A percentile compares a stretch with the other conserved stretches of the same genome.
Evolutionary conservation across 2,888 invertebrate species (phyloP).

Genomic region (Elaeidobius kamerunicus): DNA sequence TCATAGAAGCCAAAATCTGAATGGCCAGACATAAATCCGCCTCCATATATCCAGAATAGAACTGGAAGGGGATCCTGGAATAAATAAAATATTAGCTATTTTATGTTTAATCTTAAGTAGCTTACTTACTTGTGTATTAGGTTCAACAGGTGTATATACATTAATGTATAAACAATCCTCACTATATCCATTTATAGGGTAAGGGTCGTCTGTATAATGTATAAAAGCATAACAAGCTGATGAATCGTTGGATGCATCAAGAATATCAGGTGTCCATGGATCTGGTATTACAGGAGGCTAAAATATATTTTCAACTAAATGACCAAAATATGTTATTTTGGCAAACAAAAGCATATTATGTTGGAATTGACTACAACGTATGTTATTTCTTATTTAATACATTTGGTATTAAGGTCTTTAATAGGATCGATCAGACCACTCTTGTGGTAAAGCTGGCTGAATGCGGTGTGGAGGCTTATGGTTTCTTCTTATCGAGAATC

Average conservation of each 20-base stretch:
- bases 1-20: slow-evolving; percentile 38
- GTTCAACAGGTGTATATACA: slow-evolving; percentile 28
- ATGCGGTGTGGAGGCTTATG: too few relatives aligned
- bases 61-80: slow-evolving; percentile 40
- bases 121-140: neutral
- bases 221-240: slow-evolving; percentile 26
- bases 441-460: too few relatives aligned
- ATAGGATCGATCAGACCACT: too few relatives aligned
- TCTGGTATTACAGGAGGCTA: slow-evolving; percentile 27
- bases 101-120: neutral
- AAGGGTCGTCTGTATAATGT: slow-evolving; percentile 26
- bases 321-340: too few relatives aligned
- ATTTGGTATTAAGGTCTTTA: too few relatives aligned
- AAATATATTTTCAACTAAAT: too few relatives aligned
- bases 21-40: slow-evolving; percentile 45
- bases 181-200: slow-evolving; percentile 13
- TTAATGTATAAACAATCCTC: slow-evolving; percentile 34
- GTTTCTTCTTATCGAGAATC: too few relatives aligned
- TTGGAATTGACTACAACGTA: too few relatives aligned
- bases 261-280: slow-evolving; percentile 30
- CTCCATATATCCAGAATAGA: slow-evolving; percentile 48
- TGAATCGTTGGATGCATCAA: slow-evolving; percentile 28
- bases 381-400: too few relatives aligned
- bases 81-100: slow-evolving; percentile 5
- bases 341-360: too few relatives aligned